Evolutionary conservation across 2,113 vertebrate genomes (phyloP), one percentile per base, ranked within the genome.

Genomic region (Corynorhinus townsendii): DNA sequence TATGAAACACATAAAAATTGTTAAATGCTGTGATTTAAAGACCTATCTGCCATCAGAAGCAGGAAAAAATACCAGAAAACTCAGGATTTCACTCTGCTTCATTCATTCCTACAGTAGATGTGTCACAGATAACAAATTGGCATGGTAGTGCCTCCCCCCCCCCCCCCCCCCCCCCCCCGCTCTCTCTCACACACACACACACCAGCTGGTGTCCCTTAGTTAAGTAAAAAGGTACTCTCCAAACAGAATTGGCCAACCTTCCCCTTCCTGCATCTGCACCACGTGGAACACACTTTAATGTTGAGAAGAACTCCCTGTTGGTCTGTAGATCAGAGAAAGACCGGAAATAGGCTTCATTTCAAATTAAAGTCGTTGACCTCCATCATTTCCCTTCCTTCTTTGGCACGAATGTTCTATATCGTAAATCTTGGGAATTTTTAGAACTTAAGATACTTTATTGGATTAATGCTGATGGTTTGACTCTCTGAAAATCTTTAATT

Each of bases 1-100:
- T 95, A 73, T 87, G 95, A 97, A 93, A 90, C 93, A 33, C 96
- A 96, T 85, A 86, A 47, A 91, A 88, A 38, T 71, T 7, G 62
- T 90, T 40, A 38, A 66, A 88, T 11, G 82, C 40, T 5, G 76
- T 35, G 73, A 66, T 89, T 83, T 38, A 35, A n/a, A 76, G 38
- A 76, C 85, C 91, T 91, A 1, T 91, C 52, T 90, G 59, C 73
- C 54, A 56, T 38, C 45, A 72, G 84, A 83, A 59, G 75, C 45
- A 24, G 47, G 56, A 20, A 15, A 15, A 47, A 30, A 15, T 12
- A 28, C 28, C 22, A 40, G 90, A 52, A 54, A 49, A 56, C 10
- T 0, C 43, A 90, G 35, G 68, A 7, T 56, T 62, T 47, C n/a
- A 7, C 43, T 40, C 19, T 20, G 66, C 33, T 47, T 35, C 35